Conservation (phyloP, 2,888 invertebrate species). For the Tanypteryx hageni region DNA sequence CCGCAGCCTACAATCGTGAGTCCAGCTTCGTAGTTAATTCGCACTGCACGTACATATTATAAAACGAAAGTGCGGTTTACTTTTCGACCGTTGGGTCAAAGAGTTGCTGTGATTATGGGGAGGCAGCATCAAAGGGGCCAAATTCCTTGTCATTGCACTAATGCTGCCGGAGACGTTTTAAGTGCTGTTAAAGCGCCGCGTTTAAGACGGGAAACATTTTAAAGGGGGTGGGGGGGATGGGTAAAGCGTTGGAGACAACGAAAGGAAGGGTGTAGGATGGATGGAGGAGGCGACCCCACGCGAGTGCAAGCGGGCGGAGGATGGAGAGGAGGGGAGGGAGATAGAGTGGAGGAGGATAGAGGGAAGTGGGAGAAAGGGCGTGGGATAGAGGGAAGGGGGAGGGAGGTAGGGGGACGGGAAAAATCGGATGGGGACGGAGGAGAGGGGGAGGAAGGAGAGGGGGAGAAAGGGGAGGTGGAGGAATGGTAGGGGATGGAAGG, state of each 20-base stretch:
- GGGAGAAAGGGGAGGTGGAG: no score
- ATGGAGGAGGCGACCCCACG: slow-evolving; percentile 33
- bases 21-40: no score
- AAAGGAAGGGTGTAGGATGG: neutral
- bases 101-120: neutral
- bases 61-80: no score
- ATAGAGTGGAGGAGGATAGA: slow-evolving; percentile 37
- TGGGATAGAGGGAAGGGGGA: no score
- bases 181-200: neutral
- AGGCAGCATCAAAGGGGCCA: slow-evolving; percentile 26
- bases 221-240: slow-evolving; percentile 65
- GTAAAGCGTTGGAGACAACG: neutral
- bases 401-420: no score
- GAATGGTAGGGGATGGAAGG: neutral
- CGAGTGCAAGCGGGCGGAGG: no score
- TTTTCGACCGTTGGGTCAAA: no score
- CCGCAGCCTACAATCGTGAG: no score
- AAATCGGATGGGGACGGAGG: no score
- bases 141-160: slow-evolving; percentile 28
- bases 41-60: no score
- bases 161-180: slow-evolving; percentile 2
- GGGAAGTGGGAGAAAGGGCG: neutral
- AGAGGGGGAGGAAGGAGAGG: no score
- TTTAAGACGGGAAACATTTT: slow-evolving; percentile 14
- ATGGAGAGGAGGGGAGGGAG: neutral